Evolutionary conservation across 2,113 vertebrate species (phyloP), one percentile per base, ranked within the genome.

Genomic region (Irena cyanogastra): DNA sequence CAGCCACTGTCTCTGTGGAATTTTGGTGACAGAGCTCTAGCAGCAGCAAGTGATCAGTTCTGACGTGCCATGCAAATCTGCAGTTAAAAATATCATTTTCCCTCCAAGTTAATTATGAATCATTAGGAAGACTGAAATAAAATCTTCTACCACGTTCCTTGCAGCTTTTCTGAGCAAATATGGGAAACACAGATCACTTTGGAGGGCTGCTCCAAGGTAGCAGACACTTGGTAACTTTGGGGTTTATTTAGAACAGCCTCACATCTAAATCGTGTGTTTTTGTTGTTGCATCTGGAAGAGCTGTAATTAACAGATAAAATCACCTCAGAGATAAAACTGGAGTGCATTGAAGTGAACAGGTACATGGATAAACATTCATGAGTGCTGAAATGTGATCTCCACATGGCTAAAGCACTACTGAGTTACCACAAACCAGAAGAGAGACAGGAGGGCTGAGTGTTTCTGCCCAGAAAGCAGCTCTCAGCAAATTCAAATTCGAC

Each of bases 41-140:
- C 44, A 7, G 7, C 52, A 89, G 42, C 20, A 41, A 72, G 63
- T 24, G 87, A 95, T 87, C 24, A 0, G 33, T 37, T 89, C 33
- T 92, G 93, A 94, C 7, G 2, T 33, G 80, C 6, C 1, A 68
- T 27, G 87, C 41, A 91, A 81, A 95, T 87, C 81, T 42, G 57
- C 68, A 56, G 54, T 68, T 84, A 94, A 92, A 93, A 92, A 83
- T 93, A 91, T 16, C 31, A 0, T 87, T 95, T 95, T 92, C 59
- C 74, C 35, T 49, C 69, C 3, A 78, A 87, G 83, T 89, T 93
- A 85, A 96, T 97, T 87, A 91, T 79, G 91, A 95, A 93, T 87
- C 94, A 95, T 95, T 92, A 89, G 69, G 53, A 83, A 83, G 94
- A 91, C 47, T 66, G 83, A 84, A 96, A 89, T 90, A 93, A 95